Conservation (phyloP, 92 coral and sea anemone species). For the Chrysogorgia sp. region DNA sequence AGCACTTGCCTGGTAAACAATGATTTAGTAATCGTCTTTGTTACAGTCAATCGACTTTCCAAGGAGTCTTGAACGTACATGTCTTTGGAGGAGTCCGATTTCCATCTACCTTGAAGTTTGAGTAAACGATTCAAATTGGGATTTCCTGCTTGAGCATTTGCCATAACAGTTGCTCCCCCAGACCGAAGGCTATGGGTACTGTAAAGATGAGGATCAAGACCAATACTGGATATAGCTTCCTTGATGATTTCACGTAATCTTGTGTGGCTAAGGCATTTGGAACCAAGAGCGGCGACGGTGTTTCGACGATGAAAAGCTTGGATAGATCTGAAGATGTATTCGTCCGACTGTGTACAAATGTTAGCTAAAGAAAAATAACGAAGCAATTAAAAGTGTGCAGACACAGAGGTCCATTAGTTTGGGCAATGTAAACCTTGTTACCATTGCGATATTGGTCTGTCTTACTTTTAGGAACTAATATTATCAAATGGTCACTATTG, state of each 20-base stretch:
- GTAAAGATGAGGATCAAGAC: slow-evolving; percentile 9
- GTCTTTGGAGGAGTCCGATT: slow-evolving; percentile 46
- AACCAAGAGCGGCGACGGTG: slow-evolving; percentile 16
- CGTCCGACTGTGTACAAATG: slow-evolving; percentile 12
- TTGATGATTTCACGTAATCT: slow-evolving; percentile 58
- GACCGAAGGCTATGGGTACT: slow-evolving; percentile 58
- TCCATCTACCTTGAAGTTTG: slow-evolving; percentile 53
- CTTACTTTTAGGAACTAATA: slow-evolving; percentile 38
- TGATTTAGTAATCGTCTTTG: background rate
- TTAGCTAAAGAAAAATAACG: slow-evolving; percentile 35
- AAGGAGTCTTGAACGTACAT: slow-evolving; percentile 43
- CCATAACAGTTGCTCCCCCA: slow-evolving; percentile 54
- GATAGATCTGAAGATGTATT: slow-evolving; percentile 28
- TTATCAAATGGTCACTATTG: slow-evolving; percentile 38
- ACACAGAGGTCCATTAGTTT: slow-evolving; percentile 50
- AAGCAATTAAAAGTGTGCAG: slow-evolving; percentile 50
- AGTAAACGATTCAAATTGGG: slow-evolving; percentile 34
- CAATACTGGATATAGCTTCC: slow-evolving; percentile 48
- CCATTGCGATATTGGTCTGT: slow-evolving; percentile 54
- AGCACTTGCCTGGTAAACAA: background rate
- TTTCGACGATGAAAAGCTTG: background rate
- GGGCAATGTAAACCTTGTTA: slow-evolving; percentile 53
- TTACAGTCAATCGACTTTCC: background rate
- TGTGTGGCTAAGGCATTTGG: slow-evolving; percentile 41
- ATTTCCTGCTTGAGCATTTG: slow-evolving; percentile 1